Evolutionary conservation across 1,140 invertebrate species (phyloP).

Genomic region (Cyclargus thomasi): DNA sequence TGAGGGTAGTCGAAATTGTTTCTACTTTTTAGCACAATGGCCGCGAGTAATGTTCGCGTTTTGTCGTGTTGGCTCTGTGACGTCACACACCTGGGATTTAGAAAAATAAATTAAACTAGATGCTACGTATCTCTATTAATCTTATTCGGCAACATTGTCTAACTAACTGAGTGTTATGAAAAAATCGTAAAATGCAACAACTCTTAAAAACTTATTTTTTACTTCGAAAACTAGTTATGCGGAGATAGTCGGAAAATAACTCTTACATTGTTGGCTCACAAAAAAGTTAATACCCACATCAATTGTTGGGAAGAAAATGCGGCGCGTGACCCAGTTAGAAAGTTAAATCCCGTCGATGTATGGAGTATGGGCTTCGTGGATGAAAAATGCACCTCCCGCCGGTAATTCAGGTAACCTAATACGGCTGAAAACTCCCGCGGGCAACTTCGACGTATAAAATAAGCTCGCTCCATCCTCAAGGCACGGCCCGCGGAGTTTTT

Average conservation of each 20-base stretch:
- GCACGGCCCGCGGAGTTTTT: conserved; percentile 28
- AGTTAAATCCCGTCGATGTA: conserved; percentile 16
- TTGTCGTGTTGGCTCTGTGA: background rate
- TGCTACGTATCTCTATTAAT: too few species aligned
- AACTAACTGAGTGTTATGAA: too few species aligned
- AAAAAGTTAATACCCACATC: background rate
- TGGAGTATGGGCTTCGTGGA: conserved; percentile 12
- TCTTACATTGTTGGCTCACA: background rate
- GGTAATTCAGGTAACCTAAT: conserved; percentile 31
- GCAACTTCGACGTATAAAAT: conserved; percentile 28
- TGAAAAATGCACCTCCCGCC: conserved; percentile 17
- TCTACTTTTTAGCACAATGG: conserved; percentile 24
- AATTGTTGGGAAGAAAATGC: background rate
- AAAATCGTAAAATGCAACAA: background rate
- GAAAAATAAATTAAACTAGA: background rate
- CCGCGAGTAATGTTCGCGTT: background rate
- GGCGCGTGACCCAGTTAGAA: conserved; percentile 6
- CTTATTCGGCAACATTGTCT: too few species aligned
- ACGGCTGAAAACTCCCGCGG: conserved; percentile 31
- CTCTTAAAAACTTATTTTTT: background rate
- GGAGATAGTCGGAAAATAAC: background rate
- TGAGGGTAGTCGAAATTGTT: conserved; percentile 22
- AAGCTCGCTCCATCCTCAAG: conserved; percentile 27
- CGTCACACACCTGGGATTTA: background rate
- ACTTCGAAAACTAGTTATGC: background rate